Evolutionary conservation across 2,797 vertebrate genomes (phyloP).

Genomic region (Cercopithecus hamlyni): DNA sequence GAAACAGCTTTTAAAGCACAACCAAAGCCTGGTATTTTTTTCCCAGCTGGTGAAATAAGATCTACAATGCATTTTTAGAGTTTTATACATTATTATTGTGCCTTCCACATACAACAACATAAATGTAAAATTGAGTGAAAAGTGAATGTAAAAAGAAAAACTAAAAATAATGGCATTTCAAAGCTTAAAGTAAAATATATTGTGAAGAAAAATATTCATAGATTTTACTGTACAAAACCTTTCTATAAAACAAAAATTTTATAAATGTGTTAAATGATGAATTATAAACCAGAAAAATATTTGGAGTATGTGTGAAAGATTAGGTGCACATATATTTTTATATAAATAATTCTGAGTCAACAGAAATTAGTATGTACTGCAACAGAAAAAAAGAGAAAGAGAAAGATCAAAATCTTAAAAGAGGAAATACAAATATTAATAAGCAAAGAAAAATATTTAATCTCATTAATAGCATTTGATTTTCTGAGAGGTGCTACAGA

Average conservation of each 20-base stretch:
- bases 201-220: not conserved
- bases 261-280: not conserved
- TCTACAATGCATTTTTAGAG: not conserved
- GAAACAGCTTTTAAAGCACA: conserved; percentile 49
- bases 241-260: not conserved
- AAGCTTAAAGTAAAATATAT: not conserved
- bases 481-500: not conserved
- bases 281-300: not conserved
- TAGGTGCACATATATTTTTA: not conserved
- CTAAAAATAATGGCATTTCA: conserved; percentile 4
- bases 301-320: not conserved
- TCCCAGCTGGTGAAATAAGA: conserved; percentile 31
- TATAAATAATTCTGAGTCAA: not conserved
- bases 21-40: conserved; percentile 8
- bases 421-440: not conserved
- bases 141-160: not conserved
- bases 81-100: not conserved
- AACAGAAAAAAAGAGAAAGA: not conserved
- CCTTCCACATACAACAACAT: not conserved
- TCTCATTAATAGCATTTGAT: not conserved
- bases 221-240: not conserved
- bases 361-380: not conserved
- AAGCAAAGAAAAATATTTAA: not conserved
- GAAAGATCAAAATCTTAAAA: not conserved
- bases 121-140: not conserved